Evolutionary conservation across 2,888 invertebrate species (phyloP), one percentile per base, ranked within the genome.

Genomic region (Drosophila algonquin): DNA sequence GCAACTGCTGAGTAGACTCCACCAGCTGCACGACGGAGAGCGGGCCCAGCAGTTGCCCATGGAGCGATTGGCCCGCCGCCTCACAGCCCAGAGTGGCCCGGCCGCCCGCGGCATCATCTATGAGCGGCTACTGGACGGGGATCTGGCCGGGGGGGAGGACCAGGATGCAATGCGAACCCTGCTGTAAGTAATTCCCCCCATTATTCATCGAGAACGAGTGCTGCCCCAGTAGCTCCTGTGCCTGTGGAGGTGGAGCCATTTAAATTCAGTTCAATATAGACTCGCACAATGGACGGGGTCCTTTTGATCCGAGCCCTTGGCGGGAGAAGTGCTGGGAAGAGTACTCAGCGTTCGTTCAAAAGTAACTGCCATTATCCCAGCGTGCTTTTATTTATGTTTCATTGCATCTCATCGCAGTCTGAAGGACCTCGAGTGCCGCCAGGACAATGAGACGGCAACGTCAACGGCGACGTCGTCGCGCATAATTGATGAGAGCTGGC

Each of bases 401-500:
- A 76, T 79, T 80, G 70, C 40, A 40, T 40, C 73, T 51, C 63
- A 47, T 68, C 73, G 62, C 75, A 86, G 85, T 24, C 73, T 87
- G 18, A 87, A 85, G 77, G 85, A 85, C 64, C 47, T 83, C 51
- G 74, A 86, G 79, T 63, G 77, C 65, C 57, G 78, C 30, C 63
- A 72, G 76, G 78, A 85, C 70, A 82, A 80, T 82, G 65, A 58
- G 61, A 76, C 77, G 72, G 72, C 75, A 56, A 76, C 76, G 72
- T 70, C 75, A 57, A 79, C 83, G 71, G 40, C 40, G 14, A 79
- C 83, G 71, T 76, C 89, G 77, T 85, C 86, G 75, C 83, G 82
- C 81, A 89, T 91, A 82, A 91, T 92, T 83, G 91, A 92, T 82
- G 92, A 92, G 82, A 90, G 90, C 84, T 92, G 92, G 92, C 84